Percentiles rank a stretch among this genome's conserved stretches.
These are phyloP conservation scores for Mastigias papua DNA, from an alignment of 30 jellyfish, hydroid and myxozoan genomes.

Conservation along the genomic window DNA sequence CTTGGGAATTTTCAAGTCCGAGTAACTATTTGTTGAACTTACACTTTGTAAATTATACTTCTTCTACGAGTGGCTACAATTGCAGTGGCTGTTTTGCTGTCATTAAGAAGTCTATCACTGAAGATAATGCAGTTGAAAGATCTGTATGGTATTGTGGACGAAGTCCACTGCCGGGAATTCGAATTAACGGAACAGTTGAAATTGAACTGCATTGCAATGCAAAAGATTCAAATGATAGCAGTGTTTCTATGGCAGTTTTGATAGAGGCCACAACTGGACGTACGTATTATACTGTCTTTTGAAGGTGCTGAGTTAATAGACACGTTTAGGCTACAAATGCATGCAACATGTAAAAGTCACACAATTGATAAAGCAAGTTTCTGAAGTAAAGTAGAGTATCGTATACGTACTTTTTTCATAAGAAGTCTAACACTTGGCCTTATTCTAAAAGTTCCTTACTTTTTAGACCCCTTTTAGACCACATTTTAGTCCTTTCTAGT, in stretches of 20 bases:
- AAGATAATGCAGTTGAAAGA: not conserved
- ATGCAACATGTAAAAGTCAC: not conserved
- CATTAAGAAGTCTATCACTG: not conserved
- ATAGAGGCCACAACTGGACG: constrained; percentile 45
- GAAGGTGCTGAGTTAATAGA: not conserved
- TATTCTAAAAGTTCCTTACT: no score
- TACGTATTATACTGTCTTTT: not conserved
- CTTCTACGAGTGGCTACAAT: not conserved
- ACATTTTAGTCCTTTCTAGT: no score
- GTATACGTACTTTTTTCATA: no score
- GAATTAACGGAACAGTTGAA: constrained; percentile 31
- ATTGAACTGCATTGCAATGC: constrained; percentile 6
- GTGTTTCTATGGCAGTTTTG: constrained; percentile 32
- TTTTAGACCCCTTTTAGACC: no score
- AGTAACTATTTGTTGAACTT: not conserved
- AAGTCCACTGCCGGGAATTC: not conserved
- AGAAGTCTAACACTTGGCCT: no score
- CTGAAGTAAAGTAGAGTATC: no score
- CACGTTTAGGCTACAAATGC: not conserved
- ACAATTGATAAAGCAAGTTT: no score
- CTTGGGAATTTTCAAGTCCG: constrained; percentile 41
- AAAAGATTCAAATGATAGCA: not conserved
- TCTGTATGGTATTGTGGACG: constrained; percentile 8
- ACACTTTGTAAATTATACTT: constrained; percentile 17
- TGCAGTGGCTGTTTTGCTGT: constrained; percentile 9